A percentile compares a stretch with the other conserved stretches of the same genome.
Evolutionary conservation across 2,888 invertebrate genomes (phyloP).

Genomic region (Stenurella melanura): DNA sequence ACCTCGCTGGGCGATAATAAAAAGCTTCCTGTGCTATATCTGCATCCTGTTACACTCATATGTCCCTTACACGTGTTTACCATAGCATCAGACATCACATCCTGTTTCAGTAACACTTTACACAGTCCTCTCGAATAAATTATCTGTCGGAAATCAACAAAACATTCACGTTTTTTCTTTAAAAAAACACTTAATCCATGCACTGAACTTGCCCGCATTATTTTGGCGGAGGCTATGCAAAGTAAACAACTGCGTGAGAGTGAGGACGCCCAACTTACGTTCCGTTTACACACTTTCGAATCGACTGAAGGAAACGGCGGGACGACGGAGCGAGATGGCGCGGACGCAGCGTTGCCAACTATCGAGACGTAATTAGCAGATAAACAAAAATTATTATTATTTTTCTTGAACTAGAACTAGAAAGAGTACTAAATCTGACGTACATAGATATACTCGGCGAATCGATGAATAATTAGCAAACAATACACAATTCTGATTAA

Average conservation of each 20-base stretch:
- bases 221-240: conserved; percentile 44
- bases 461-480: neutral
- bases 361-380: neutral
- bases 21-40: conserved; percentile 65
- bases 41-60: conserved; percentile 67
- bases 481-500: too few species aligned
- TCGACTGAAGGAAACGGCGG: conserved; percentile 64
- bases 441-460: neutral
- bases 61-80: conserved; percentile 66
- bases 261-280: conserved; percentile 51
- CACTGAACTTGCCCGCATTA: conserved; percentile 42
- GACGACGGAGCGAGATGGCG: conserved; percentile 59
- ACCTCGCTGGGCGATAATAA: conserved; percentile 64
- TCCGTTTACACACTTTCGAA: conserved; percentile 55
- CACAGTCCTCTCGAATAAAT: conserved; percentile 25
- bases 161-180: neutral
- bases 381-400: neutral
- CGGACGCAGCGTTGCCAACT: conserved; percentile 57
- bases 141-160: conserved; percentile 32
- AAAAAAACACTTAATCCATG: conserved; percentile 31
- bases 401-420: neutral
- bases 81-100: conserved; percentile 61
- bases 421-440: neutral
- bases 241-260: conserved; percentile 54
- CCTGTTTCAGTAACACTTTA: conserved; percentile 51